A percentile compares a stretch with the other conserved stretches of the same genome.
Conservation (phyloP, 2,888 invertebrate genomes). For the Sicus ferrugineus region DNA sequence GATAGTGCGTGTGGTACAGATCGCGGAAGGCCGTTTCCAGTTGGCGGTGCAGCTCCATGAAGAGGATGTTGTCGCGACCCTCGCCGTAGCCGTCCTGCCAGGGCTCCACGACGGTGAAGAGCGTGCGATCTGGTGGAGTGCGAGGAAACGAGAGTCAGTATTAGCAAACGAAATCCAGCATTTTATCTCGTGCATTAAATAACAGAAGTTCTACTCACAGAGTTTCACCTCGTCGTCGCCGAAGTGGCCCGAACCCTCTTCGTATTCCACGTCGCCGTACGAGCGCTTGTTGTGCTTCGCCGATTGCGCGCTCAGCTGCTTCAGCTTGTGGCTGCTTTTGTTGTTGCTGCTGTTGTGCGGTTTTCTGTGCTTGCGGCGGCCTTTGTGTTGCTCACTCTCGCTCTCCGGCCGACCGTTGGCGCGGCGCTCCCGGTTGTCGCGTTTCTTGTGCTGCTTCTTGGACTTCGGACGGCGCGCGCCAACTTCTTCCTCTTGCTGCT, state of each 20-base stretch:
- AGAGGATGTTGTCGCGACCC: conserved; percentile 42
- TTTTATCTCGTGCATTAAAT: neutral
- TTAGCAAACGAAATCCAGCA: neutral
- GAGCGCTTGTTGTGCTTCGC: conserved; percentile 42
- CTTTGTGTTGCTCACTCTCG: conserved; percentile 25
- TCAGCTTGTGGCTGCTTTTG: neutral
- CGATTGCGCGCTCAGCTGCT: conserved; percentile 25
- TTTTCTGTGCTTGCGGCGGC: conserved; percentile 13
- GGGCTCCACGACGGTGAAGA: conserved; percentile 53
- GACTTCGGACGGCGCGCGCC: conserved; percentile 6
- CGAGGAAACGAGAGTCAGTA: neutral
- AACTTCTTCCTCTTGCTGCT: conserved; percentile 21
- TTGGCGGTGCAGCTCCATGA: conserved; percentile 45
- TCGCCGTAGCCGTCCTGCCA: conserved; percentile 46
- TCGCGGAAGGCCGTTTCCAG: conserved; percentile 44
- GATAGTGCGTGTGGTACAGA: conserved; percentile 45
- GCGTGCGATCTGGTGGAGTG: conserved; percentile 50
- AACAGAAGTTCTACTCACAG: conserved; percentile 47
- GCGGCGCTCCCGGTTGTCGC: conserved; percentile 19
- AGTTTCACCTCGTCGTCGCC: conserved; percentile 34
- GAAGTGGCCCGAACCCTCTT: conserved; percentile 47
- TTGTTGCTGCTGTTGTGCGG: conserved; percentile 15
- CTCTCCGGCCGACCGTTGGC: conserved; percentile 5
- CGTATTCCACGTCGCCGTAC: conserved; percentile 43
- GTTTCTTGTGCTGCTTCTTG: conserved; percentile 28